Evolutionary conservation across 1,140 invertebrate genomes (phyloP).

Genomic region (Dreissena polymorpha): DNA sequence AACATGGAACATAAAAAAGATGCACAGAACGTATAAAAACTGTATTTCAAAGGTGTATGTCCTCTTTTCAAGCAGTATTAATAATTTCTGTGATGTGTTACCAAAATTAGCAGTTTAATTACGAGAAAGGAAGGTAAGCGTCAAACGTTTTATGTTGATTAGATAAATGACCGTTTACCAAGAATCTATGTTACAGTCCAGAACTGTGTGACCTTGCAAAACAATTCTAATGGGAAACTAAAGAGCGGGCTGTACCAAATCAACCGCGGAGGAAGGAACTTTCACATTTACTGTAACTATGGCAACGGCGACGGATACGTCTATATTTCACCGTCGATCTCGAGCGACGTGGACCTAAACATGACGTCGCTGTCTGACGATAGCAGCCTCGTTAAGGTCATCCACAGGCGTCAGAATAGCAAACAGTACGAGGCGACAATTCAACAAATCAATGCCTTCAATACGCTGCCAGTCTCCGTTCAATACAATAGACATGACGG

Average conservation of each 20-base stretch:
- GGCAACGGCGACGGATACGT: conserved; percentile 41
- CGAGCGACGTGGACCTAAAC: background rate
- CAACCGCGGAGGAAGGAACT: background rate
- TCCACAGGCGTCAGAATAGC: too few relatives aligned
- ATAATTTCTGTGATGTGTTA: too few relatives aligned
- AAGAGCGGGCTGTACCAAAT: background rate
- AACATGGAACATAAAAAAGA: too few relatives aligned
- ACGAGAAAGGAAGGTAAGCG: too few relatives aligned
- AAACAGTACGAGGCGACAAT: background rate
- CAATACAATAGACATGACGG: background rate
- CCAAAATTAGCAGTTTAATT: too few relatives aligned
- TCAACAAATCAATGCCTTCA: background rate
- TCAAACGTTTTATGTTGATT: too few relatives aligned
- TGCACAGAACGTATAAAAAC: too few relatives aligned
- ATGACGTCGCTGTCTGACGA: conserved; percentile 15
- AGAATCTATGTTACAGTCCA: too few relatives aligned
- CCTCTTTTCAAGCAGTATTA: too few relatives aligned
- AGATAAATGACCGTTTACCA: too few relatives aligned
- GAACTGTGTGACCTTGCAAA: background rate
- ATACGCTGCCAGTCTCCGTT: background rate
- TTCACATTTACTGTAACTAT: too few relatives aligned
- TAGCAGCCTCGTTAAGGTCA: conserved; percentile 7
- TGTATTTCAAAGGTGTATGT: too few relatives aligned
- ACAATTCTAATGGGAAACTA: background rate
- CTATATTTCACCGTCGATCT: background rate